These are phyloP conservation scores for Aporophyla nigra DNA, from an alignment of 2,888 invertebrate genomes.

Conservation along the genomic window DNA sequence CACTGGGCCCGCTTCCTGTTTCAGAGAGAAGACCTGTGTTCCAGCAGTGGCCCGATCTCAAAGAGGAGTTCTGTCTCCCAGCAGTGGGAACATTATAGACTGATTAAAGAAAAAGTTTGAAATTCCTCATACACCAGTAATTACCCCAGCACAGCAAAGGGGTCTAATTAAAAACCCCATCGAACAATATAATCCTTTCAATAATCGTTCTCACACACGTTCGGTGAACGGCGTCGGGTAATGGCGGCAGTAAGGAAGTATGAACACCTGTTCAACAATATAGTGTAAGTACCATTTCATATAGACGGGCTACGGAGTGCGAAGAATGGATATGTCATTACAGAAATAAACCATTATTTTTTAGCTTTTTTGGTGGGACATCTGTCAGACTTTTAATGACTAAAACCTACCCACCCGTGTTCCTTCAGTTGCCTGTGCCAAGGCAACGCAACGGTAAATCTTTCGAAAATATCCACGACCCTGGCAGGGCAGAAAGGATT, in stretches of 20 bases:
- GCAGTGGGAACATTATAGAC: no score
- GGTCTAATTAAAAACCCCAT: background rate
- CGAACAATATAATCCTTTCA: conserved; percentile 38
- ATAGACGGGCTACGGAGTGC: background rate
- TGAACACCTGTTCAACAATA: conserved; percentile 74
- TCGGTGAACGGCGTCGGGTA: conserved; percentile 54
- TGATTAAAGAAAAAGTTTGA: background rate
- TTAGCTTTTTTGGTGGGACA: no score
- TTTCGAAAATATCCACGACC: no score
- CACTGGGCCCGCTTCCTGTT: no score
- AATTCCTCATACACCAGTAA: background rate
- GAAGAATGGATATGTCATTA: conserved; percentile 48
- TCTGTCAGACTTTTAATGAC: no score
- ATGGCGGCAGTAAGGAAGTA: conserved; percentile 77
- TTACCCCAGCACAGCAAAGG: background rate
- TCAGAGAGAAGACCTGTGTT: no score
- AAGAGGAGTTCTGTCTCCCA: no score
- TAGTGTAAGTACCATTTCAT: conserved; percentile 73
- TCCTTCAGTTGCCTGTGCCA: no score
- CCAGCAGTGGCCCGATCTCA: no score
- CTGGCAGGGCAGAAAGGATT: no score
- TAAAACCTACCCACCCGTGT: no score
- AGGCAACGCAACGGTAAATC: no score
- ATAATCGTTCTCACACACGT: conserved; percentile 52
- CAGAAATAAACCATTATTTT: background rate